phyloP scores from a whole-genome alignment of 2,797 vertebrate genomes.

The Oceanodroma leucorhoa region DNA sequence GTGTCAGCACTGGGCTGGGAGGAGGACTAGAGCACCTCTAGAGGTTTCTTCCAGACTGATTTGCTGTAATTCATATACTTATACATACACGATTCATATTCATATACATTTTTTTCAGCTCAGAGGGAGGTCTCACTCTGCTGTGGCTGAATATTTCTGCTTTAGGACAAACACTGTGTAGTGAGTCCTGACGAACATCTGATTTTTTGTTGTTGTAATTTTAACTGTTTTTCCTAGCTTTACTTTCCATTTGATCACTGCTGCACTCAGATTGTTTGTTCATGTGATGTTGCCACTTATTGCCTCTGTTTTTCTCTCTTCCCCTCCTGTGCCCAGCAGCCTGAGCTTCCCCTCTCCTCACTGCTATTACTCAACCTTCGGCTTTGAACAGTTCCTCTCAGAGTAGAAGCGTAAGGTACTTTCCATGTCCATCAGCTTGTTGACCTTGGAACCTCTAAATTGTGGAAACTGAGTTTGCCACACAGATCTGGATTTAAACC shows the following conservation, averaged over 20 bases:
- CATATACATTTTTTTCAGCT: neutral
- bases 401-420: neutral
- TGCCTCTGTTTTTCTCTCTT: neutral
- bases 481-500: slow-evolving; percentile 33
- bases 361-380: neutral
- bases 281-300: neutral
- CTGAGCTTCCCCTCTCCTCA: neutral
- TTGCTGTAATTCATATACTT: neutral
- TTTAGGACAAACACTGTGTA: neutral
- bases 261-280: neutral
- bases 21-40: neutral
- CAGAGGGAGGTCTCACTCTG: neutral
- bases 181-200: neutral
- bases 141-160: neutral
- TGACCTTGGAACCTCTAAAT: slow-evolving; percentile 36
- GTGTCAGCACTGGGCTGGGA: neutral
- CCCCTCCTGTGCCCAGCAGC: neutral
- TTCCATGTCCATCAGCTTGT: slow-evolving; percentile 19
- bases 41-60: neutral
- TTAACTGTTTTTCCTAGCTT: neutral
- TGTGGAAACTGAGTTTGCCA: neutral
- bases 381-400: neutral
- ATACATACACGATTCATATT: neutral
- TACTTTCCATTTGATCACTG: neutral
- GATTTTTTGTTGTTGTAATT: neutral